Percentiles rank a stretch among this genome's conserved stretches.
Evolutionary conservation across 2,888 invertebrate species (phyloP).

Genomic region (Tortricodes alternella): DNA sequence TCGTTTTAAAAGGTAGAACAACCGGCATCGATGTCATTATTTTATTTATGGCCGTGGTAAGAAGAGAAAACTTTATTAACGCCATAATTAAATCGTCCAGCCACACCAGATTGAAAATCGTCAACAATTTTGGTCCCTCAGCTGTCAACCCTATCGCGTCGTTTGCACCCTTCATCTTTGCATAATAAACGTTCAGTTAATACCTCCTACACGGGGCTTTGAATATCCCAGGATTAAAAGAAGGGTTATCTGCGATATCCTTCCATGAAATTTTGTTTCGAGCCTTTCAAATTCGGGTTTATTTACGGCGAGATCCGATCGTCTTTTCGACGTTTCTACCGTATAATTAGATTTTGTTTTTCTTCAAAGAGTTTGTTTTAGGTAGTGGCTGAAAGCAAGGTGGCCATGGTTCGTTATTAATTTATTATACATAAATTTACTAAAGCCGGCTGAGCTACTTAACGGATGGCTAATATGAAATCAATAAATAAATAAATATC

Average conservation of each 20-base stretch:
- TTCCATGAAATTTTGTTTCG: constrained; percentile 33
- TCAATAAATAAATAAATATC: too few species aligned
- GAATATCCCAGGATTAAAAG: constrained; percentile 46
- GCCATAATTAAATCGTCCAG: too few species aligned
- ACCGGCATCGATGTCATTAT: too few species aligned
- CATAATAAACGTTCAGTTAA: constrained; percentile 55
- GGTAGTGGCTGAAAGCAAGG: neutral
- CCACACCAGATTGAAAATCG: neutral
- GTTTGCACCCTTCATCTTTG: constrained; percentile 51
- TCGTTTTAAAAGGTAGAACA: too few species aligned
- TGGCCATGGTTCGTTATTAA: too few species aligned
- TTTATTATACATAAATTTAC: too few species aligned
- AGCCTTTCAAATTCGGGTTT: constrained; percentile 34
- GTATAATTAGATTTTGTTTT: constrained; percentile 27
- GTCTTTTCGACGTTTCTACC: constrained; percentile 22
- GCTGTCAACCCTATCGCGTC: constrained; percentile 22
- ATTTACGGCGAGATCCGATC: constrained; percentile 18
- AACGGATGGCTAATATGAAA: too few species aligned
- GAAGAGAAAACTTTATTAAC: too few species aligned
- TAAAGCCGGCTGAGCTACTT: too few species aligned
- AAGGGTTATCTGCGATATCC: constrained; percentile 38
- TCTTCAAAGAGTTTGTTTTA: neutral
- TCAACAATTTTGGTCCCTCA: constrained; percentile 4
- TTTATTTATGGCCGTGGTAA: too few species aligned
- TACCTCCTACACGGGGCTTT: constrained; percentile 42